Base-by-base conservation (phyloP, 2,797 vertebrate genomes). In the Phylloscopus collybita region DNA sequence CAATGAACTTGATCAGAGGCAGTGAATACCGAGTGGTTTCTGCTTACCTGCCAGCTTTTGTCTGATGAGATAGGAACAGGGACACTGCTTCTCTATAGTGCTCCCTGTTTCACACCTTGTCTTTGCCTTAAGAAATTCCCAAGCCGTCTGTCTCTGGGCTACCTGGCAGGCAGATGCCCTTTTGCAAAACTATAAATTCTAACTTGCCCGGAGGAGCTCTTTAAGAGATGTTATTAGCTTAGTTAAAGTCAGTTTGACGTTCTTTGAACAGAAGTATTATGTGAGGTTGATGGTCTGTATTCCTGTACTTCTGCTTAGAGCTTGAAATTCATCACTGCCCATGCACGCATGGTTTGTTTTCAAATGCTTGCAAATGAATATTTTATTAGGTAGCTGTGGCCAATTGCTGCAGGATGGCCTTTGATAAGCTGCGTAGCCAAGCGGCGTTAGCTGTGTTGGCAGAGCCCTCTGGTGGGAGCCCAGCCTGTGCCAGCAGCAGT, bases 401-500 rank as follows among this genome's bases (percentile, higher is more conserved):
- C 89, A 78, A 29, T 51, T 70, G 64, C 67, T 66, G 84, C 72
- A 53, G 91, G 84, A 86, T 65, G 74, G 88, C 88, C 74, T 88
- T 82, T 51, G 90, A 51, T 87, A 16, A 7, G 15, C 67, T 73
- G n/a, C 0, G 1, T 29, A 40, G 85, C 84, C 36, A 50, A 16
- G 79, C 4, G 0, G 57, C 8, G 13, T 44, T 86, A 65, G 60
- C 75, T 66, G 40, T 67, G 85, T 84, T 95, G 94, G 93, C 93
- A 95, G 92, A 95, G 93, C 94, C 94, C 96, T 91, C 87, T 92
- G 87, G 27, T 93, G 93, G 94, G 90, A 90, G 5, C 3, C 1
- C 81, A 51, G 79, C 44, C 64, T 18, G 85, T 1, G 56, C 90
- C 91, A 85, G 81, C 60, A 69, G 79, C 65, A 74, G 36, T 45